Percentiles rank a stretch among this genome's conserved stretches.
phyloP scores from a whole-genome alignment of 2,113 vertebrate species.

The Megaptera novaeangliae region DNA sequence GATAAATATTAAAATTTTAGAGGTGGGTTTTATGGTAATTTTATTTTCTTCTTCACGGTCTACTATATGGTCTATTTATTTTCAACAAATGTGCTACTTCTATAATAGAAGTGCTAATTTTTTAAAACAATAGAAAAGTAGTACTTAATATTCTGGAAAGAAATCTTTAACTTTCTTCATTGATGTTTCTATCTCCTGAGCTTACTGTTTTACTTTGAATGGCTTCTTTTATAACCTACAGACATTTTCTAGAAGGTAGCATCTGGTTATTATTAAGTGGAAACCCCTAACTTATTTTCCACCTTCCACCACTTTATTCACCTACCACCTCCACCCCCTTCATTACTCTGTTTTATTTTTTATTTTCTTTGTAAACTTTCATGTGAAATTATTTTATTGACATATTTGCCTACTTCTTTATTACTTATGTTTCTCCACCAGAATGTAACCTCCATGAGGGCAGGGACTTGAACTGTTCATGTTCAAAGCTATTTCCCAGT shows the following conservation, averaged over 20 bases:
- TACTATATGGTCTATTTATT: not conserved
- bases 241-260: not conserved
- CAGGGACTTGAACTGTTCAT: not conserved
- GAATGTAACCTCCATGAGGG: not conserved
- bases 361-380: not conserved
- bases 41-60: not conserved
- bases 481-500: not conserved
- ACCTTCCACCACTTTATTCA: not conserved
- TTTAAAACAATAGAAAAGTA: not conserved
- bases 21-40: not conserved
- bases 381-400: not conserved
- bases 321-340: not conserved
- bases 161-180: not conserved
- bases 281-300: not conserved
- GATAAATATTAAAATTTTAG: not conserved
- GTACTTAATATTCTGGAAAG: not conserved
- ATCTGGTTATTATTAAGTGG: not conserved
- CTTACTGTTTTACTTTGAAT: not conserved
- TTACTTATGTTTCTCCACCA: not conserved
- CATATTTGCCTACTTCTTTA: not conserved
- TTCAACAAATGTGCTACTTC: not conserved
- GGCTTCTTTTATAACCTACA: not conserved
- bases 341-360: not conserved
- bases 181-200: not conserved
- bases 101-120: not conserved